Evolutionary conservation across 2,888 invertebrate species (phyloP).

Genomic region (Encarsia formosa): DNA sequence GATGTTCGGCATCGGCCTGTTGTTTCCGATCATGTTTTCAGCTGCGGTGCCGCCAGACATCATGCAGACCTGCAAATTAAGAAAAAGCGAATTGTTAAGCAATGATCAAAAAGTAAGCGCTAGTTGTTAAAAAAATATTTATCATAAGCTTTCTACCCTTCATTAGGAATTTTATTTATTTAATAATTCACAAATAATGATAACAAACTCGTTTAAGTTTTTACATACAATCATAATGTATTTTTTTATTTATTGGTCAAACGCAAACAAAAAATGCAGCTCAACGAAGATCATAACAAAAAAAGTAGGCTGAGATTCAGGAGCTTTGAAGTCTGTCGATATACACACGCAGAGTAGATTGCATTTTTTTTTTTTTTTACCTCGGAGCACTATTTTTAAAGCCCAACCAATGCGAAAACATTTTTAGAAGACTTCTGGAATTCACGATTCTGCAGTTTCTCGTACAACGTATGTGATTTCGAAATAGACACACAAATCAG

Average conservation of each 20-base stretch:
- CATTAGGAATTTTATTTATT: too few relatives aligned
- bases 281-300: constrained; percentile 2
- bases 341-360: constrained; percentile 33
- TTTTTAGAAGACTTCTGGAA: constrained; percentile 46
- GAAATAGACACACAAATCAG: too few relatives aligned
- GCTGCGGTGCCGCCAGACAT: constrained; percentile 61
- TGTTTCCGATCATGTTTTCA: constrained; percentile 46
- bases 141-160: too few relatives aligned
- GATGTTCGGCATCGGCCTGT: constrained; percentile 52
- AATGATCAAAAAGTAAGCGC: too few relatives aligned
- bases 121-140: too few relatives aligned
- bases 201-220: too few relatives aligned
- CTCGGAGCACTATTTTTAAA: constrained; percentile 45
- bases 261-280: too few relatives aligned
- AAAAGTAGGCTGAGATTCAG: neutral
- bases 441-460: constrained; percentile 21
- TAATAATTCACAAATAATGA: too few relatives aligned
- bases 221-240: too few relatives aligned
- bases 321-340: constrained; percentile 19
- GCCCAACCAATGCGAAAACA: constrained; percentile 38
- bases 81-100: too few relatives aligned
- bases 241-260: too few relatives aligned
- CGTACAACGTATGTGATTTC: neutral
- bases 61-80: constrained; percentile 70
- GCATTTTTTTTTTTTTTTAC: constrained; percentile 41